Base-by-base conservation (phyloP, 1,140 invertebrate genomes). In the Zaprionus davidi region DNA sequence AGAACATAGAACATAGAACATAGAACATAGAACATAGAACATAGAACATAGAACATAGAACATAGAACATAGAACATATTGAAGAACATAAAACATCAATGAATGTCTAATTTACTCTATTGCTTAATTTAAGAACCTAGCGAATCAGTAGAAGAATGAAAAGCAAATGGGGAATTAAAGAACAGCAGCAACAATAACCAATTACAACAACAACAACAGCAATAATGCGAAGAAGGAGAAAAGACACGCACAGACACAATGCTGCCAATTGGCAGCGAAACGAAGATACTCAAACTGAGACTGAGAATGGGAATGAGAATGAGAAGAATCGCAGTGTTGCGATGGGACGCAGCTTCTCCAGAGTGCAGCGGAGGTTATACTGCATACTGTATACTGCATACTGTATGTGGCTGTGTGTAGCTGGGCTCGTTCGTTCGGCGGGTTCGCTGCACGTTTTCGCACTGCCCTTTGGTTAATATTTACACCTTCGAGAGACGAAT, bases 391-490 rank as follows among this genome's bases (percentile, higher is more conserved):
- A 31, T 2, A 9, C 28, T 9, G 28, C 9, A 31, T 31, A 28
- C 26, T 6, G 26, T 28, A 28, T 28, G 28, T 31, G 28, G 28
- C 28, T 31, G 28, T 31, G 28, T 34, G 31, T 34, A 34, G 44
- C 60, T 36, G 44, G 56, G 57, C 36, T 51, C 44, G 70, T 17
- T 59, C 38, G 49, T 65, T 70, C 20, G 62, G 53, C 26, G 53
- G 46, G 34, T 64, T 64, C 17, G 38, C 55, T 84, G 78, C 77
- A 82, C 79, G 83, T 74, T 87, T 87, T 82, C 79, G 80, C 79
- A 87, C 79, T 78, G 82, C 79, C 70, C 83, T 81, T 87, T 86
- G 83, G 69, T 87, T 86, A 87, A 87, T 87, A 87, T 86, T 86
- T 87, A 86, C 83, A 86, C 83, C 83, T 86, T 67, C 63, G 56